A percentile compares a stretch with the other conserved stretches of the same genome.
Evolutionary conservation across 1,140 invertebrate genomes (phyloP).

Genomic region (Aphis craccivora): DNA sequence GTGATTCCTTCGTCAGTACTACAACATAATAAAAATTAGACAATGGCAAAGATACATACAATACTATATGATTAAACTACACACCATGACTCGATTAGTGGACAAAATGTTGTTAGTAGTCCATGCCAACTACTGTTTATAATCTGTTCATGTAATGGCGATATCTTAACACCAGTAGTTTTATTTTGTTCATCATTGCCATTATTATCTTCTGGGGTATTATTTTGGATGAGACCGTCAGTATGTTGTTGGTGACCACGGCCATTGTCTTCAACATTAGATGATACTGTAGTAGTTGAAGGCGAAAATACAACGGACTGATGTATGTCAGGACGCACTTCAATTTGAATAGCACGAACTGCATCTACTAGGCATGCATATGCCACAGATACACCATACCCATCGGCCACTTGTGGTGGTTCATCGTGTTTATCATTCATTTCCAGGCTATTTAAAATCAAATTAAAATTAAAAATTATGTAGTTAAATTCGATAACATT

Average conservation of each 20-base stretch:
- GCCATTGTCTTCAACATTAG: conserved; percentile 2
- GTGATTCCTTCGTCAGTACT: conserved; percentile 90
- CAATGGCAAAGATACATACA: not conserved
- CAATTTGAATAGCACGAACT: conserved; percentile 70
- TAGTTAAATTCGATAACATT: too few species aligned
- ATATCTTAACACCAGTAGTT: conserved; percentile 67
- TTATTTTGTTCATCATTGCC: conserved; percentile 64
- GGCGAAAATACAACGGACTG: not conserved
- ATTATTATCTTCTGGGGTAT: conserved; percentile 60
- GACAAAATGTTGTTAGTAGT: conserved; percentile 86
- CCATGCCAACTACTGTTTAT: conserved; percentile 96
- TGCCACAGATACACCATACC: conserved; percentile 93
- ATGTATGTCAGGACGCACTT: conserved; percentile 13
- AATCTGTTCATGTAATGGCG: conserved; percentile 75
- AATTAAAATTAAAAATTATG: conserved; percentile 44
- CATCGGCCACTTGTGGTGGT: conserved; percentile 89
- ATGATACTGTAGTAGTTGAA: not conserved
- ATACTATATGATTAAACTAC: conserved; percentile 10
- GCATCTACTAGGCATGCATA: conserved; percentile 92
- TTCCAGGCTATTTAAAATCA: conserved; percentile 77
- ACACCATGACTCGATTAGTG: conserved; percentile 89
- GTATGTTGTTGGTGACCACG: too few species aligned
- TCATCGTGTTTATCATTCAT: conserved; percentile 90
- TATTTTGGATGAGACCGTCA: not conserved
- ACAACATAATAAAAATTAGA: conserved; percentile 61